Conservation (phyloP, 2,113 vertebrate genomes). For the Paratilapia polleni region DNA sequence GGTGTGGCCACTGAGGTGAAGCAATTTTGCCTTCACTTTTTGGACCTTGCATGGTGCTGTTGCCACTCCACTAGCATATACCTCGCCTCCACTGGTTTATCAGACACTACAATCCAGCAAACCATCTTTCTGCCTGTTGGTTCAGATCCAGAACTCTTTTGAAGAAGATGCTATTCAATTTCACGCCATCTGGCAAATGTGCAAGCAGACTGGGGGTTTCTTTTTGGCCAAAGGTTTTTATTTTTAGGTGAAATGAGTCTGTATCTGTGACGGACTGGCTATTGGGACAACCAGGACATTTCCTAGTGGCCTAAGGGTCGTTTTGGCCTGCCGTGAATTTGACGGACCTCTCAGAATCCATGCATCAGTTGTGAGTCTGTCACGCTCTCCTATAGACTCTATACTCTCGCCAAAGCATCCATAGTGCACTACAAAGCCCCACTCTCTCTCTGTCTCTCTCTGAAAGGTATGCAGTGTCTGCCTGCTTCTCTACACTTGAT, state of each 20-base stretch:
- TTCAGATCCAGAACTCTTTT: neutral
- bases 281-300: neutral
- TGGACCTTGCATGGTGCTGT: neutral
- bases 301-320: neutral
- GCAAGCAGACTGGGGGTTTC: neutral
- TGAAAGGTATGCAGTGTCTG: too few relatives aligned
- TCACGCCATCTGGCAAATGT: neutral
- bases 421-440: neutral
- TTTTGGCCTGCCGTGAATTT: neutral
- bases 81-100: neutral
- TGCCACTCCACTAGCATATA: neutral
- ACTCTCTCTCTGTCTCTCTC: too few relatives aligned
- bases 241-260: neutral
- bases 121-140: neutral
- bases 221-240: neutral
- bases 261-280: neutral
- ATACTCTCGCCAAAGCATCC: neutral
- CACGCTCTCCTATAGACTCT: neutral
- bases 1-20: neutral
- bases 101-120: neutral
- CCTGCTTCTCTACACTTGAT: too few relatives aligned
- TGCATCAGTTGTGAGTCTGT: neutral
- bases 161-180: neutral
- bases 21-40: too few relatives aligned
- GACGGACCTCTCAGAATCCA: neutral